Evolutionary conservation across 2,888 invertebrate species (phyloP).

Genomic region (Sinhomidia bicolor): DNA sequence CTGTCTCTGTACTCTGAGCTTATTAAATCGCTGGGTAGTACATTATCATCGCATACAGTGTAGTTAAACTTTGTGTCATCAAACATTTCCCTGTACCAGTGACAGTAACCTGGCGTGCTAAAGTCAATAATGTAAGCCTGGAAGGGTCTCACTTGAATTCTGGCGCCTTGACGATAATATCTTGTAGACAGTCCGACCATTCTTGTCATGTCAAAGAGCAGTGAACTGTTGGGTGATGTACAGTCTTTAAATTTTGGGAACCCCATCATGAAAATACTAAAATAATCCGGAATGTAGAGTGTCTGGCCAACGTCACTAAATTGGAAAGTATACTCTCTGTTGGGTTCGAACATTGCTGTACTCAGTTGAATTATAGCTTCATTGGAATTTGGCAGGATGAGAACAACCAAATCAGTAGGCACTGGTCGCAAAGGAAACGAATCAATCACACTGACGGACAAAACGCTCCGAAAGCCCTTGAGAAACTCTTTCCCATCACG

Average conservation of each 20-base stretch:
- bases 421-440: constrained; percentile 41
- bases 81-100: constrained; percentile 22
- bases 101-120: constrained; percentile 55
- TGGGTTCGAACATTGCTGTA: constrained; percentile 9
- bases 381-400: constrained; percentile 30
- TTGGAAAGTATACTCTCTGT: not conserved
- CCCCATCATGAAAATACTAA: constrained; percentile 71
- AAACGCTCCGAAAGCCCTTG: constrained; percentile 64
- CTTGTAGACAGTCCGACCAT: constrained; percentile 47
- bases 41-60: not conserved
- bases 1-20: not conserved
- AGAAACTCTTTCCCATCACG: constrained; percentile 16
- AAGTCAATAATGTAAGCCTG: constrained; percentile 67
- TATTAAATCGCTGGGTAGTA: not conserved
- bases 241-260: not conserved
- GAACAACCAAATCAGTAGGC: constrained; percentile 17
- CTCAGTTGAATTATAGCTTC: constrained; percentile 31
- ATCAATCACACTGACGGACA: constrained; percentile 33
- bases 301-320: constrained; percentile 68
- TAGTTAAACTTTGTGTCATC: not conserved
- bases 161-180: constrained; percentile 22
- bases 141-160: not conserved
- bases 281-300: constrained; percentile 72
- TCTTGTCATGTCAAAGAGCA: not conserved
- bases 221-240: too few relatives aligned